phyloP scores from a whole-genome alignment of 2,113 vertebrate species.

The Crotophaga sulcirostris region DNA sequence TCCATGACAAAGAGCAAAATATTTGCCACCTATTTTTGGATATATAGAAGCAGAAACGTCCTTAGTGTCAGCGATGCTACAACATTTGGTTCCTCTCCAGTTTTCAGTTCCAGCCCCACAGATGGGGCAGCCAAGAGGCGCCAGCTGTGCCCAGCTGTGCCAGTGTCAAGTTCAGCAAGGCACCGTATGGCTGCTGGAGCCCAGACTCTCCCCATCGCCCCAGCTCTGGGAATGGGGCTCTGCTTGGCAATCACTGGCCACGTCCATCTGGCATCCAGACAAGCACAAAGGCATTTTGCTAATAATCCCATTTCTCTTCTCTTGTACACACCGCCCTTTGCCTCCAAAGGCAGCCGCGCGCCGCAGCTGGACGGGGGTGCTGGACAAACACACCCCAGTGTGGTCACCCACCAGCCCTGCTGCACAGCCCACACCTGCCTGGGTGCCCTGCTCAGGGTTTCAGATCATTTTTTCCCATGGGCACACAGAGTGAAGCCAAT shows the following conservation, averaged over 20 bases:
- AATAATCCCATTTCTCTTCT: neutral
- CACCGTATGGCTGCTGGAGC: neutral
- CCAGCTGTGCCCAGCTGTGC: neutral
- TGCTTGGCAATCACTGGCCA: fast-evolving
- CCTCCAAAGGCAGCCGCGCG: fast-evolving
- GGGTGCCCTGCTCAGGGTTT: neutral
- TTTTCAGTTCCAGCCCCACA: neutral
- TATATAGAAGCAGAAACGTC: neutral
- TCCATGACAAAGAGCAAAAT: neutral
- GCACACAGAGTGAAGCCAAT: neutral
- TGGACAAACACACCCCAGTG: too few species aligned
- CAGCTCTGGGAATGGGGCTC: neutral
- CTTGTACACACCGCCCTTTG: neutral
- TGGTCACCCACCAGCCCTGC: neutral
- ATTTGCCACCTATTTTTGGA: neutral
- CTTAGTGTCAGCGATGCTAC: fast-evolving
- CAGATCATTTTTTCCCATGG: neutral
- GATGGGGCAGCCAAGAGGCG: neutral
- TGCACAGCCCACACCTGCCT: neutral
- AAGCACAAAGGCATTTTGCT: neutral
- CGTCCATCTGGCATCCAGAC: neutral
- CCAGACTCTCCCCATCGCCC: neutral
- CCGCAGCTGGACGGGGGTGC: neutral
- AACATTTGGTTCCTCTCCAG: neutral
- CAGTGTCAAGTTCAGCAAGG: neutral